A percentile compares a stretch with the other conserved stretches of the same genome.
phyloP scores from a whole-genome alignment of 2,888 invertebrate species.

The Micoletzkya japonica region DNA sequence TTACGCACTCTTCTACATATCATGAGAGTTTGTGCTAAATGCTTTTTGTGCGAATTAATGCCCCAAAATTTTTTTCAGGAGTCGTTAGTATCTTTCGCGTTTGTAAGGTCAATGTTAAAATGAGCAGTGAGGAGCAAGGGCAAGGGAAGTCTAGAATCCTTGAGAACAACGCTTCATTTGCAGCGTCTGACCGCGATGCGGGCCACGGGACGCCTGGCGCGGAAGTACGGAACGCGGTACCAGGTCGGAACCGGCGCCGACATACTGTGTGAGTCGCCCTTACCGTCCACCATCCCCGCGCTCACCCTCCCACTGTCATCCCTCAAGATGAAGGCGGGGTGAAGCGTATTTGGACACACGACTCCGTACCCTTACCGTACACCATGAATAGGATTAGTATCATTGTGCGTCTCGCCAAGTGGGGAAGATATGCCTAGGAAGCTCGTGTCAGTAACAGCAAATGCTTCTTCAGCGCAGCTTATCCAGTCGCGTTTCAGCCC shows the following conservation, averaged over 20 bases:
- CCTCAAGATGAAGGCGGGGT: too few relatives aligned
- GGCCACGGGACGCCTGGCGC: slow-evolving; percentile 46
- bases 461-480: background rate
- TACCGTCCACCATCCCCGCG: too few relatives aligned
- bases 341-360: too few relatives aligned
- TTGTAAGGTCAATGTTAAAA: too few relatives aligned
- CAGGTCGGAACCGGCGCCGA: slow-evolving; percentile 62
- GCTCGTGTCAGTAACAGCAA: background rate
- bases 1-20: too few relatives aligned
- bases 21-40: slow-evolving; percentile 9
- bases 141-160: background rate
- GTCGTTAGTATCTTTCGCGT: too few relatives aligned
- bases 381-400: too few relatives aligned
- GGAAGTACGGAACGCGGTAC: slow-evolving; percentile 58
- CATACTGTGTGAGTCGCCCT: slow-evolving; percentile 51
- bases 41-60: background rate
- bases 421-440: background rate
- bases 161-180: slow-evolving; percentile 18
- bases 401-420: too few relatives aligned
- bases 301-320: too few relatives aligned
- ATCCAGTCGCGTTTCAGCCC: too few relatives aligned
- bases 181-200: slow-evolving; percentile 49
- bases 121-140: background rate
- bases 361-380: background rate
- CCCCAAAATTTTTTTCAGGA: background rate